These are phyloP conservation scores for Allolobophora icterica DNA, from an alignment of 2,888 invertebrate genomes.

Conservation along the genomic window DNA sequence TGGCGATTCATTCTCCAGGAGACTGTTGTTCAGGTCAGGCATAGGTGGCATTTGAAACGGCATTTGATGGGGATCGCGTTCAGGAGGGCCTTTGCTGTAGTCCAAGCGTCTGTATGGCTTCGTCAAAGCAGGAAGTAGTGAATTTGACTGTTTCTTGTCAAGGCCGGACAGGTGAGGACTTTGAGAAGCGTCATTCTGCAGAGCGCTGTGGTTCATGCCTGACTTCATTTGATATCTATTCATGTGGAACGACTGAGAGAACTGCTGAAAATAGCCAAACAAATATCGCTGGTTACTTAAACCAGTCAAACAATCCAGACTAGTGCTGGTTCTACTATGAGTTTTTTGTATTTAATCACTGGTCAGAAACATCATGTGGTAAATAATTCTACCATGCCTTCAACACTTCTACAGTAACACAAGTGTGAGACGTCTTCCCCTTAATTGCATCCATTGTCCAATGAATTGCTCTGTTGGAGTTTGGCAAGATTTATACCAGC, in stretches of 20 bases:
- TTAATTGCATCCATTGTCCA: background rate
- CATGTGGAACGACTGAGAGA: background rate
- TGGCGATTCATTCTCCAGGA: background rate
- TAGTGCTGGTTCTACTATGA: no score
- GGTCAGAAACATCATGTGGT: background rate
- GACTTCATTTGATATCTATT: background rate
- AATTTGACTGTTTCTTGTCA: constrained; percentile 19
- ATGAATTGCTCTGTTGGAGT: background rate
- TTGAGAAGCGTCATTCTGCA: background rate
- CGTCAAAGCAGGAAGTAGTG: background rate
- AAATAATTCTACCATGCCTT: background rate
- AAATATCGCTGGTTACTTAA: background rate
- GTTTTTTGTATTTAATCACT: background rate
- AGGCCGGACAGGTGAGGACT: background rate
- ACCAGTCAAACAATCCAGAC: background rate
- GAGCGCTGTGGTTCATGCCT: background rate
- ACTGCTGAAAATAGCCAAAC: background rate
- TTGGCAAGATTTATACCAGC: background rate
- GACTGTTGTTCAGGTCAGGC: constrained; percentile 13
- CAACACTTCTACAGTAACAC: background rate
- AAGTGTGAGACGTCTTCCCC: background rate
- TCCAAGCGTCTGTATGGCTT: constrained; percentile 9
- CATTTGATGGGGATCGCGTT: background rate
- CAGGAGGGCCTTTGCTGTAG: background rate
- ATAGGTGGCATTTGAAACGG: background rate